Base-by-base conservation (phyloP, 2,113 vertebrate species). In the Aegotheles bennettii region DNA sequence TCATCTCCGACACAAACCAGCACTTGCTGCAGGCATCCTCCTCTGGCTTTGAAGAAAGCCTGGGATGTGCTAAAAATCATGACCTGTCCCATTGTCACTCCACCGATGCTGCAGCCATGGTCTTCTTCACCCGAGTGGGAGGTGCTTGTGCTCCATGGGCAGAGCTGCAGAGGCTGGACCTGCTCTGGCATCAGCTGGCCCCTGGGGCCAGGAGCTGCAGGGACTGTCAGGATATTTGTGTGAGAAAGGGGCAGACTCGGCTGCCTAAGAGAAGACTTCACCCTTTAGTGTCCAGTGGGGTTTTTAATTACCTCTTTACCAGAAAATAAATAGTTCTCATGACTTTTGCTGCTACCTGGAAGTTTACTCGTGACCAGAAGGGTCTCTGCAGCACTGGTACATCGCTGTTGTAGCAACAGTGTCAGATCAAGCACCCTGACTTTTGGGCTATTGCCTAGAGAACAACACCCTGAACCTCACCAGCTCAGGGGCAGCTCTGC, bases 41-140 rank as follows among this genome's bases (percentile, higher is more conserved):
- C 28, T 24, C 19, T 28, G 23, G 71, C 45, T 81, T 45, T 67
- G 45, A 28, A 74, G 40, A 40, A 53, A 84, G 19, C 36, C 2
- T 2, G 31, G 29, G 61, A 43, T n/a, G n/a, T 70, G 51, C 61
- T 85, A 24, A 68, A 74, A 59, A 10, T 25, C 45, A 24, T 3
- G 1, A 16, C 23, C 53, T 42, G 61, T 19, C 54, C 68, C 38
- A 9, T 26, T 3, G 25, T 7, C 1, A 0, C 29, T 56, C 26
- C 57, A 6, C 23, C 6, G 2, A 3, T 0, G 0, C 54, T 0
- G 0, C 60, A 59, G 67, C 56, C 10, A 0, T 21, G 29, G 24
- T 38, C 69, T 28, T n/a, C 47, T 35, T 84, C 7, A 0, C 45
- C 17, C 0, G 0, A 8, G 17, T 3, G 54, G 59, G 75, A 80